Evolutionary conservation across 2,888 invertebrate species (phyloP), one percentile per base, ranked within the genome.

Genomic region (Drosophila neoperkinsi): DNA sequence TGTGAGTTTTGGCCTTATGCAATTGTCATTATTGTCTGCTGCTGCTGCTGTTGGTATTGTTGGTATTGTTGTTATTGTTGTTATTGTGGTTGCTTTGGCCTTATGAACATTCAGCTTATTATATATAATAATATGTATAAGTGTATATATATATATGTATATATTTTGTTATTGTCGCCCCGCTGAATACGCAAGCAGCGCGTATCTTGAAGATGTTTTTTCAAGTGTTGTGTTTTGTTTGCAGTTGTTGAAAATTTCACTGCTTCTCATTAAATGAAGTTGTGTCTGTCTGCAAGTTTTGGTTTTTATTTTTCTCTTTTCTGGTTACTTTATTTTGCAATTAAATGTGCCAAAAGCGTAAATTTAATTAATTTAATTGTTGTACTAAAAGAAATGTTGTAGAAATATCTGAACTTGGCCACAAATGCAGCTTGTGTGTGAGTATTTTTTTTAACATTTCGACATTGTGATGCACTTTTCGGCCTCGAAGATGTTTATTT

Each of bases 361-460:
- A 79, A 89, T 71, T 81, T 84, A 89, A 87, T 87, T 83, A 88
- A 74, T 76, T 86, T 84, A 88, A 88, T 88, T 88, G 83, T 70
- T 70, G 38, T 43, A 71, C 49, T 51, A 34, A 71, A 85, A 79
- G 66, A 74, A 85, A 76, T 69, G 71, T 25, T 34, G 33, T 63
- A 59, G 59, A 71, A 71, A 85, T 67, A 81, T 68, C 78, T 75
- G 71, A 75, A 74, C 66, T 79, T 74, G 66, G 70, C 66, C 49
- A 71, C 52, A 41, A 62, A 60, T 64, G 56, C 41, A 10, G 46
- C 13, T 53, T 33, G 30, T 16, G 34, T 36, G 21, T 43, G 46
- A 31, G 36, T 60, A 63, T 67, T 55, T 25, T 16, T 36, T 16
- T 16, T 2, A 36, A 16, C 36, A 36, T 75, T 76, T 76, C 50